These are phyloP conservation scores for Linnaemya vulpina DNA, from an alignment of 2,888 invertebrate species.

Conservation along the genomic window DNA sequence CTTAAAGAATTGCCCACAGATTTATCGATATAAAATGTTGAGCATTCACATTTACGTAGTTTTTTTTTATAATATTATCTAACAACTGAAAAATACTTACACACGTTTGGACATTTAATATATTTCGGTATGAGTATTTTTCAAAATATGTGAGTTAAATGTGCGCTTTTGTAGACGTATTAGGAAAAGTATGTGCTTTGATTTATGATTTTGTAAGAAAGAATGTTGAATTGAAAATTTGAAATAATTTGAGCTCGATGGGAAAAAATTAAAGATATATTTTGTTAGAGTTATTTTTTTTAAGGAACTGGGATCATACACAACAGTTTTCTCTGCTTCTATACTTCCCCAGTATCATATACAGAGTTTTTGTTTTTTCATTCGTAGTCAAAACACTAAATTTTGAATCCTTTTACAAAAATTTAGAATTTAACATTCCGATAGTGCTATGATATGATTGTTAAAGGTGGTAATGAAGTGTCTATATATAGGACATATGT, in stretches of 20 bases:
- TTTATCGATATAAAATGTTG: conserved; percentile 30
- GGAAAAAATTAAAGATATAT: neutral
- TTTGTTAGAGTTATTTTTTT: neutral
- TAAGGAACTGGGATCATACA: neutral
- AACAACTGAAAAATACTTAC: neutral
- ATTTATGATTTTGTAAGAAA: conserved; percentile 48
- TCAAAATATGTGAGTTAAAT: neutral
- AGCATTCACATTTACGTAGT: conserved; percentile 16
- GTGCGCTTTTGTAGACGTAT: neutral
- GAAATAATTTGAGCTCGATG: conserved; percentile 37
- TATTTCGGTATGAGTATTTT: neutral
- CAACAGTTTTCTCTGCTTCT: neutral
- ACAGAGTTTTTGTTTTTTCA: too few relatives aligned
- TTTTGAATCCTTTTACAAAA: too few relatives aligned
- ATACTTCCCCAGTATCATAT: too few relatives aligned
- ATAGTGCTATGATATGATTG: too few relatives aligned
- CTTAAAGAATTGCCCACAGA: neutral
- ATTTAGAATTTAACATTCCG: too few relatives aligned
- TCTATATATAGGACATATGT: too few relatives aligned
- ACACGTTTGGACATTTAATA: conserved; percentile 28
- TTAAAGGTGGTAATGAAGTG: too few relatives aligned
- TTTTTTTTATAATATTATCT: neutral
- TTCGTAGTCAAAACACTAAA: too few relatives aligned
- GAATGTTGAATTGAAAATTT: conserved; percentile 45
- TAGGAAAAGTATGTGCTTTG: conserved; percentile 21